Conservation (phyloP, 2,797 vertebrate species). For the Enoplosus armatus region DNA sequence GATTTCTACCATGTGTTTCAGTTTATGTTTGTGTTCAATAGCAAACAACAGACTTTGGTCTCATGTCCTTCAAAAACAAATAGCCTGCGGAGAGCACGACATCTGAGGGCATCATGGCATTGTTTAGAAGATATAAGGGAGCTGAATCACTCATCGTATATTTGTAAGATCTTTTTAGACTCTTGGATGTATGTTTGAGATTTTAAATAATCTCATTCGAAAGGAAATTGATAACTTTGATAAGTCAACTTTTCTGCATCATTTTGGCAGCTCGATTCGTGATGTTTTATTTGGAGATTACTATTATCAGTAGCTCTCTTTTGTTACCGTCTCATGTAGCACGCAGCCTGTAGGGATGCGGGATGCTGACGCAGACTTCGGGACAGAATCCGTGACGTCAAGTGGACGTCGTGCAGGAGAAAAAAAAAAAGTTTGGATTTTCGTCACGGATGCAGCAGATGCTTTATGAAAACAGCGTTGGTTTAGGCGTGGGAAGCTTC, state of each 20-base stretch:
- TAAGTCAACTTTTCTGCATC: neutral
- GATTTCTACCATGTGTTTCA: neutral
- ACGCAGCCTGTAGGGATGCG: constrained; percentile 40
- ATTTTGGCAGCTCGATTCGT: neutral
- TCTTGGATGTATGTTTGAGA: neutral
- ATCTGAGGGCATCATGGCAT: neutral
- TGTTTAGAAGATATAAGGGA: neutral
- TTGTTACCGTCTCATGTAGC: constrained; percentile 12
- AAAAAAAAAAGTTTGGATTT: constrained; percentile 43
- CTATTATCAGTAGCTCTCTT: neutral
- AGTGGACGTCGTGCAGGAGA: constrained; percentile 6
- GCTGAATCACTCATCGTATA: too few species aligned
- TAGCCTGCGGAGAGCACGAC: neutral
- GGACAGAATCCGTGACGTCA: constrained; percentile 55
- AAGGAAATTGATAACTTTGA: too few species aligned
- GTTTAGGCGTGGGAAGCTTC: constrained; percentile 79
- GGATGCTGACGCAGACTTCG: constrained; percentile 11
- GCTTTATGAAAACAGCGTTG: constrained; percentile 75
- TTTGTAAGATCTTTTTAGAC: neutral
- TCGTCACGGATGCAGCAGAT: constrained; percentile 61
- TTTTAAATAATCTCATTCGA: neutral
- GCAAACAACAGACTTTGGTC: neutral
- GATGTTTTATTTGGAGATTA: neutral
- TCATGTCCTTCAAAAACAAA: neutral
- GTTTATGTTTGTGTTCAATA: neutral